Evolutionary conservation across 1,140 invertebrate species (phyloP), one percentile per base, ranked within the genome.

Genomic region (Drosophila subpulchrella): DNA sequence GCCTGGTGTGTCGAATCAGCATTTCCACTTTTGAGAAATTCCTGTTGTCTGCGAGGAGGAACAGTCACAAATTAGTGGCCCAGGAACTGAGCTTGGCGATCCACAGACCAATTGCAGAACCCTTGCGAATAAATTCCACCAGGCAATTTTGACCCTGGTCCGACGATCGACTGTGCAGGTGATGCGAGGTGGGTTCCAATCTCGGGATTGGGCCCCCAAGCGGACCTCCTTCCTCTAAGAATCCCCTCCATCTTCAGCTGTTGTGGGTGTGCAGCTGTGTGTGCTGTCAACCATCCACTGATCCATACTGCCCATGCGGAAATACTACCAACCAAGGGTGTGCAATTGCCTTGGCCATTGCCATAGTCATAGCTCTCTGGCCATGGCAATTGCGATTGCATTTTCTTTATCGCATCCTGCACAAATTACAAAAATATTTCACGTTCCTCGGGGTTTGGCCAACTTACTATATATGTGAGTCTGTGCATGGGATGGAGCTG

Each of bases 351-450:
- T 51, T 24, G 30, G 15, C 51, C 38, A 27, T 54, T 10, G 60
- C 11, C 50, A 63, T 55, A 12, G 50, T 39, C 46, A 47, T 24
- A 6, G 44, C 44, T 42, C 50, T 54, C 12, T 36, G 57, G 30
- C 51, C 13, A 63, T 32, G 47, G 60, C 60, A 30, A 71, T 71
- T 71, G 44, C 61, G 67, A 65, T 81, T 81, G 68, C 75, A 78
- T 83, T 83, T 78, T 78, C 70, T 73, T 78, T 82, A 82, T 82
- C 79, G 79, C 74, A 82, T 74, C 68, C 74, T 82, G 55, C 74
- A 82, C 79, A 82, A 82, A 82, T 82, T 74, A 74, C 79, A 78
- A 82, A 74, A 77, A 82, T 78, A 82, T 82, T 78, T 78, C 78
- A 77, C 78, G 61, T 81, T 65, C 73, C 62, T 27, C 59, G 39